A percentile compares a stretch with the other conserved stretches of the same genome.
These are phyloP conservation scores for Ctenosaura bakeri DNA, from an alignment of 2,797 vertebrate genomes.

Conservation along the genomic window DNA sequence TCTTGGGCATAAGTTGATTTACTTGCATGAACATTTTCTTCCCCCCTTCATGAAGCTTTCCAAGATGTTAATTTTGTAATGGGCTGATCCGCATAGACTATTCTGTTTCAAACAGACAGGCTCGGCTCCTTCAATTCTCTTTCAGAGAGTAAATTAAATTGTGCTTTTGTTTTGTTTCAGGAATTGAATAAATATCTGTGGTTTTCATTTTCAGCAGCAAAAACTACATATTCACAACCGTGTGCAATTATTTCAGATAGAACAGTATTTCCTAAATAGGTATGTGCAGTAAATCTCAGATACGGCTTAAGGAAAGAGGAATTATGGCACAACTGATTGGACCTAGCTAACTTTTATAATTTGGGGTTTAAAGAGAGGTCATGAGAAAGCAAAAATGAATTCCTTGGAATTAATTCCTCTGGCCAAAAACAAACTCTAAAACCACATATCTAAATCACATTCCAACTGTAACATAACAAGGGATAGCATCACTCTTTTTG, in stretches of 20 bases:
- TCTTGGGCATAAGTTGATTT: slow-evolving; percentile 39
- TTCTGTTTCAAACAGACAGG: background rate
- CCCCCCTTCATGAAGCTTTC: background rate
- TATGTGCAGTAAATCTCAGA: background rate
- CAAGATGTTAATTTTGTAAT: slow-evolving; percentile 24
- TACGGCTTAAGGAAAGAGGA: background rate
- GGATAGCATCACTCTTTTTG: background rate
- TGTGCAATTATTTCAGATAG: background rate
- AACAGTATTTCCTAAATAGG: background rate
- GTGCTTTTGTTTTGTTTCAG: background rate
- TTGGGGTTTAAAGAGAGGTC: background rate
- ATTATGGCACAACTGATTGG: background rate
- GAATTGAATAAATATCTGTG: slow-evolving; percentile 5
- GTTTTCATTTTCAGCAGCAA: background rate
- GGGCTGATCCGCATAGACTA: background rate
- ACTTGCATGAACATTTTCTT: slow-evolving; percentile 42
- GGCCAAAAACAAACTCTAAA: no score
- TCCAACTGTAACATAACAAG: background rate
- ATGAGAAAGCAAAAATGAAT: no score
- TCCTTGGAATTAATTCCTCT: no score
- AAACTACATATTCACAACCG: background rate
- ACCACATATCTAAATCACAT: background rate
- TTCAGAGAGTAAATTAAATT: background rate
- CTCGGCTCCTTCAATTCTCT: background rate
- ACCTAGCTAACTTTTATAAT: background rate